Evolutionary conservation across 2,113 vertebrate genomes (phyloP), one percentile per base, ranked within the genome.

Genomic region (Limnothrissa miodon): DNA sequence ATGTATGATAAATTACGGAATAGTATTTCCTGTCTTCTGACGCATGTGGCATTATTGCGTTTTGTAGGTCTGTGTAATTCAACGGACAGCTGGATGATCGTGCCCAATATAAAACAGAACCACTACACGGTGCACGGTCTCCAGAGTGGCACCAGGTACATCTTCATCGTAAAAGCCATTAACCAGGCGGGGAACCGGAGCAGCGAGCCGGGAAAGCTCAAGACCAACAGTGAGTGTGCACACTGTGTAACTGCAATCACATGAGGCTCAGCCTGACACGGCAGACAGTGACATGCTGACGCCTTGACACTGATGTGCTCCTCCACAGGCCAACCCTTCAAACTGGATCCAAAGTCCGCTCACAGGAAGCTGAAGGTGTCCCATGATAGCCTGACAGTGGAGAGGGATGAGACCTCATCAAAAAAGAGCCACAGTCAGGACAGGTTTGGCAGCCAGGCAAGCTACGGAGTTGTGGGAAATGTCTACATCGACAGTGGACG

Each of bases 51-150:
- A 44, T 87, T 80, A 59, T 10, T 5, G 59, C 51, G 33, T 39
- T 85, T 48, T 89, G 81, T 93, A 99, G 98, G 98, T 96, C 95
- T 99, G 90, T 99, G 98, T 90, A 99, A 97, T 92, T 99, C 97
- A 1, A 96, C 97, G 33, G 98, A 99, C 89, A 99, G 98, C 94
- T 99, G 98, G 98, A 99, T 99, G 98, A 99, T 99, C 83, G 98
- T 99, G 83, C 98, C 98, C 84, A 99, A 99, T 92, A 99, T 99
- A 90, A 99, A 99, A 88, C 98, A 99, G 89, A 99, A 99, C 90
- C 97, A 99, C 93, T 99, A 99, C 94, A 99, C 98, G 0, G 98
- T 99, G 85, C 98, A 99, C 0, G 98, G 98, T 45, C 93, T 99
- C 19, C 98, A 99, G 92, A 98, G 97, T 36, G 98, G 98, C 85